Evolutionary conservation across 2,113 vertebrate species (phyloP).

Genomic region (Ageneiosus marmoratus): DNA sequence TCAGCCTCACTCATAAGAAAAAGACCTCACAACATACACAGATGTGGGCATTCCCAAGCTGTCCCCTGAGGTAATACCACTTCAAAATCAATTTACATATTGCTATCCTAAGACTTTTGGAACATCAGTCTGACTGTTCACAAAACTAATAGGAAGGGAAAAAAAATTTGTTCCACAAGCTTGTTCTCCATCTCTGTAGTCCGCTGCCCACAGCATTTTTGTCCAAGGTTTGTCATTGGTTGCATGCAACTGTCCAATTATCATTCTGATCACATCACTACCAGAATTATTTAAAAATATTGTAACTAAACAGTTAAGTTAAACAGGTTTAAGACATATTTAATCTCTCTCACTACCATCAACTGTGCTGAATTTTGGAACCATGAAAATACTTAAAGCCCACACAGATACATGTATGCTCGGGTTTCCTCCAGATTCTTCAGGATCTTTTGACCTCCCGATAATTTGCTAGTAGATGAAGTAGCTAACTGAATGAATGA

Average conservation of each 20-base stretch:
- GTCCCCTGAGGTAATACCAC: no score
- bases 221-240: background rate
- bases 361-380: background rate
- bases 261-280: background rate
- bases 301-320: background rate
- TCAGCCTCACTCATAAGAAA: no score
- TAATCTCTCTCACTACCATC: background rate
- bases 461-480: background rate
- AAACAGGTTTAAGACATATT: background rate
- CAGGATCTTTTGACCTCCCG: background rate
- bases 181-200: background rate
- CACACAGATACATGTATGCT: no score
- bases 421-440: background rate
- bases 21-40: no score
- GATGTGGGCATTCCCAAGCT: no score
- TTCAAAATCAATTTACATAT: no score
- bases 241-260: background rate
- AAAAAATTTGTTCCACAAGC: background rate
- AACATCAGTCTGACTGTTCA: background rate
- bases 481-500: background rate
- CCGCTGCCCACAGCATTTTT: background rate
- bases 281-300: background rate
- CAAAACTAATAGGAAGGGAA: background rate
- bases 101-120: no score
- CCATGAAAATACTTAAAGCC: background rate